Percentiles rank a stretch among this genome's conserved stretches.
These are phyloP conservation scores for Argyresthia goedartella DNA, from an alignment of 2,888 invertebrate species.

Conservation along the genomic window DNA sequence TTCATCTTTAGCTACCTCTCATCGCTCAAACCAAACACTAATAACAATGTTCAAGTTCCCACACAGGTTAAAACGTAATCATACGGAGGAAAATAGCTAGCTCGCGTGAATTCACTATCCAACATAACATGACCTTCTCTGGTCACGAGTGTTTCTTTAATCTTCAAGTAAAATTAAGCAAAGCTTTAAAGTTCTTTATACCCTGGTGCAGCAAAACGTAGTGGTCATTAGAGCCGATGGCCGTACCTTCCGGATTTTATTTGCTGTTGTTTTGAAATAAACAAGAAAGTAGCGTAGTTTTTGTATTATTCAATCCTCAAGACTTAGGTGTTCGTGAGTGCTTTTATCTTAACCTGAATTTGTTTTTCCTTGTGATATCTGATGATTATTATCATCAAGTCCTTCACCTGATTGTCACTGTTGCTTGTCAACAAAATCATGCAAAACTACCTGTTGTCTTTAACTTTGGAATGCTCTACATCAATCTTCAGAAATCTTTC, in stretches of 20 bases:
- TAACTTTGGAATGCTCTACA: too few relatives aligned
- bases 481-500: background rate
- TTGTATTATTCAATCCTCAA: background rate
- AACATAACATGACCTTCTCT: slow-evolving; percentile 16
- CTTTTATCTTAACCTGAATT: too few relatives aligned
- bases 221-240: slow-evolving; percentile 51
- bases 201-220: slow-evolving; percentile 21
- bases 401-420: too few relatives aligned
- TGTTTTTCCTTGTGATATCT: too few relatives aligned
- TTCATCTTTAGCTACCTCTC: background rate
- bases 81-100: slow-evolving; percentile 32
- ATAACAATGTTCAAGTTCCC: slow-evolving; percentile 23
- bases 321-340: too few relatives aligned
- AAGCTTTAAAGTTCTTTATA: slow-evolving; percentile 13
- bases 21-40: background rate
- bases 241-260: slow-evolving; percentile 49
- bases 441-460: too few relatives aligned
- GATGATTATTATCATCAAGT: too few relatives aligned
- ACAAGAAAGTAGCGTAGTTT: background rate
- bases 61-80: slow-evolving; percentile 47
- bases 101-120: slow-evolving; percentile 31
- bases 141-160: background rate
- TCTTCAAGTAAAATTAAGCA: slow-evolving; percentile 4
- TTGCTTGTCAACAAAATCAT: too few relatives aligned
- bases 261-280: slow-evolving; percentile 34